phyloP scores from a whole-genome alignment of 2,797 vertebrate genomes.

The Petrocephalus schoutedeni region DNA sequence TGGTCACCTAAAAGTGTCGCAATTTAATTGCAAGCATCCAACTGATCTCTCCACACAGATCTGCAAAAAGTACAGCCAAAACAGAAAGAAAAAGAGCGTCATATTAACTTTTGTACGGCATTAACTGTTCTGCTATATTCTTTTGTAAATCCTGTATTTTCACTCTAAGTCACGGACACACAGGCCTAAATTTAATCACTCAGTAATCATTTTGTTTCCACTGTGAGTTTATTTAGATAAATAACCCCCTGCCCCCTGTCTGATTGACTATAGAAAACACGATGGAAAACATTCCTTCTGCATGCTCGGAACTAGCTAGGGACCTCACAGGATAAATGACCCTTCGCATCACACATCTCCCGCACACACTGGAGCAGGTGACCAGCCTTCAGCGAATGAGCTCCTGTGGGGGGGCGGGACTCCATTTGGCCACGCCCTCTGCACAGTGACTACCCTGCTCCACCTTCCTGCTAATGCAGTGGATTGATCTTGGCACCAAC shows the following conservation, averaged over 20 bases:
- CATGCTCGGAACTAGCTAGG: background rate
- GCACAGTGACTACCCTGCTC: background rate
- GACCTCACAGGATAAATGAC: background rate
- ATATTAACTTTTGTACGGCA: background rate
- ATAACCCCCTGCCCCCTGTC: background rate
- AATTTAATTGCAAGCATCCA: slow-evolving; percentile 19
- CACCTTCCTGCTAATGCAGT: background rate
- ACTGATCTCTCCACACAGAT: slow-evolving; percentile 17
- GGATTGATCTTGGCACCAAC: background rate
- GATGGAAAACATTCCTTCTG: background rate
- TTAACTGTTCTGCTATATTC: background rate
- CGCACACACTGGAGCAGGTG: background rate
- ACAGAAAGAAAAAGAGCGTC: background rate
- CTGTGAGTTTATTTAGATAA: background rate
- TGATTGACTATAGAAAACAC: background rate
- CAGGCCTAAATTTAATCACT: background rate
- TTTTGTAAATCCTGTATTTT: background rate
- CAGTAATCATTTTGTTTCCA: background rate
- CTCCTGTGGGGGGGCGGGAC: background rate
- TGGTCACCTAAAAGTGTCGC: background rate
- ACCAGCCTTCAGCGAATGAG: background rate
- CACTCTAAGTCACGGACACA: background rate
- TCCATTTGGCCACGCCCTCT: background rate
- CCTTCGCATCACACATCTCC: background rate
- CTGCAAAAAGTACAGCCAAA: slow-evolving; percentile 1